Evolutionary conservation across 2,888 invertebrate species (phyloP).

Genomic region (Argyresthia albistria): DNA sequence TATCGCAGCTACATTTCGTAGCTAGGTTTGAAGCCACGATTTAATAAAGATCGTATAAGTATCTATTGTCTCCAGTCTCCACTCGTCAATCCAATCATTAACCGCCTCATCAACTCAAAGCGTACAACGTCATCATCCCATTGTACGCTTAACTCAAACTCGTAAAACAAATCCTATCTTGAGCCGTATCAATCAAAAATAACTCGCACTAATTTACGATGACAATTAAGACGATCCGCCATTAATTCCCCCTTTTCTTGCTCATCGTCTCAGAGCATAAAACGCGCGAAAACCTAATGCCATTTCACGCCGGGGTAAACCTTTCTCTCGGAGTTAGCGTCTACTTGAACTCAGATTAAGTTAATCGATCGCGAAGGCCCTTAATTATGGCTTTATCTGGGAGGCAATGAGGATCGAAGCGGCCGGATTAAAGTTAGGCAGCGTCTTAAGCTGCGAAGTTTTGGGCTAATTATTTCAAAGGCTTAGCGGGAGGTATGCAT

Average conservation of each 20-base stretch:
- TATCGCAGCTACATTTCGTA: too few species aligned
- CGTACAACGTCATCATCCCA: too few species aligned
- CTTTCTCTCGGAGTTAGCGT: conserved; percentile 69
- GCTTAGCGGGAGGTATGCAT: too few species aligned
- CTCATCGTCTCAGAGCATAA: conserved; percentile 52
- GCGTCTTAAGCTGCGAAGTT: conserved; percentile 13
- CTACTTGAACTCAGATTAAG: conserved; percentile 69
- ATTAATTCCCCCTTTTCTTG: conserved; percentile 67
- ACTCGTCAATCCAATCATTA: too few species aligned
- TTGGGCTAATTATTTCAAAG: not conserved
- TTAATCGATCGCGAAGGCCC: conserved; percentile 70
- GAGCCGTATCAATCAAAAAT: conserved; percentile 59
- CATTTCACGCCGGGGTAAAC: conserved; percentile 72
- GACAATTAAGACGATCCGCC: conserved; percentile 66
- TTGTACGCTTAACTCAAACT: too few species aligned
- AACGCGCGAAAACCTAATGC: conserved; percentile 71
- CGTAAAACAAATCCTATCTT: conserved; percentile 30
- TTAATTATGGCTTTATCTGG: conserved; percentile 70
- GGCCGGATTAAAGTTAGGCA: conserved; percentile 45
- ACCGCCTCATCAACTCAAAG: too few species aligned
- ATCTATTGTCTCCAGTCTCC: too few species aligned
- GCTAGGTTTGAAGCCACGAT: too few species aligned
- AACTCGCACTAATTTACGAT: conserved; percentile 52
- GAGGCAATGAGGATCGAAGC: conserved; percentile 56
- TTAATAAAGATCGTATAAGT: too few species aligned